These are phyloP conservation scores for Atherinosoma microstoma DNA, from an alignment of 2,797 vertebrate species.

Conservation along the genomic window DNA sequence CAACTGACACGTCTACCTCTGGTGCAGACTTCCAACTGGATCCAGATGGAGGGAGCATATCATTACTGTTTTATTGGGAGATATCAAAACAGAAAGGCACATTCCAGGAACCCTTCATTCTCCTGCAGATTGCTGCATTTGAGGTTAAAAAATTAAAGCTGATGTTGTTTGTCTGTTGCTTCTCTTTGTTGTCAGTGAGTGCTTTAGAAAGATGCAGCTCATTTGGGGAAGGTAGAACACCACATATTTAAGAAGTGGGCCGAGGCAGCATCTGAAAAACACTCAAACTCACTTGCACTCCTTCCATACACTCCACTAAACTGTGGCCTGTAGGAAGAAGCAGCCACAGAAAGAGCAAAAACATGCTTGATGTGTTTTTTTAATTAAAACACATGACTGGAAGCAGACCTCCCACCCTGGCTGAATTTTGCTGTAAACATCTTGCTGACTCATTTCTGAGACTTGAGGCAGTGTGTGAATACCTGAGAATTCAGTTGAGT, in stretches of 20 bases:
- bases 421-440: constrained; percentile 60
- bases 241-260: constrained; percentile 27
- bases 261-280: constrained; percentile 11
- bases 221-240: constrained; percentile 18
- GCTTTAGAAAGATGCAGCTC: constrained; percentile 13
- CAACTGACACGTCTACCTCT: constrained; percentile 76
- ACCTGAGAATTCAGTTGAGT: constrained; percentile 63
- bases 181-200: constrained; percentile 56
- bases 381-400: constrained; percentile 68
- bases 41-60: constrained; percentile 81
- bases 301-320: constrained; percentile 8
- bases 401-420: constrained; percentile 36
- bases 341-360: constrained; percentile 23
- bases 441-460: constrained; percentile 69
- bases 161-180: constrained; percentile 57
- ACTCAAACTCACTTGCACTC: constrained; percentile 13
- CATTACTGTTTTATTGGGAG: constrained; percentile 81
- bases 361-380: constrained; percentile 53
- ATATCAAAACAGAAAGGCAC: constrained; percentile 80
- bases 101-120: constrained; percentile 60
- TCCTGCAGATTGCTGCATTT: constrained; percentile 55
- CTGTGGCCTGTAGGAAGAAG: constrained; percentile 25
- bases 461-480: constrained; percentile 55
- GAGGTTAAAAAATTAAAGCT: constrained; percentile 53
- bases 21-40: constrained; percentile 76